These are phyloP conservation scores for Drosophila greeni DNA, from an alignment of 2,888 invertebrate species.

Conservation along the genomic window DNA sequence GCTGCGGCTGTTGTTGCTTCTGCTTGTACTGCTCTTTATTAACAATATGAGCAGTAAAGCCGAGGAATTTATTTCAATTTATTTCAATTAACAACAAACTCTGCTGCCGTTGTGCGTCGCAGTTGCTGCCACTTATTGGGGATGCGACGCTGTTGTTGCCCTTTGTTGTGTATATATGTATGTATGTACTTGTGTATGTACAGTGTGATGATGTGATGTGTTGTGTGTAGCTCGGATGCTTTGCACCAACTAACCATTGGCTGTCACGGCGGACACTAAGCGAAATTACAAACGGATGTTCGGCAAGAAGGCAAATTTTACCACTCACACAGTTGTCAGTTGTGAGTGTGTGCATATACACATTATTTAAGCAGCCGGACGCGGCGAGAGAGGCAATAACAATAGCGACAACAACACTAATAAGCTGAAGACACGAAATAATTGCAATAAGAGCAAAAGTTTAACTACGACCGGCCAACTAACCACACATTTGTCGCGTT, in stretches of 20 bases:
- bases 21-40: constrained; percentile 64
- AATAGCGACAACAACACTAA: constrained; percentile 28
- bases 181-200: neutral
- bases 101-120: constrained; percentile 31
- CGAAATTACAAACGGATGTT: constrained; percentile 66
- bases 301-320: constrained; percentile 57
- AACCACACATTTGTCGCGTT: neutral
- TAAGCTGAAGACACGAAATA: constrained; percentile 6
- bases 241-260: constrained; percentile 76
- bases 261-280: constrained; percentile 53
- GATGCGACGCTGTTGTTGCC: constrained; percentile 25
- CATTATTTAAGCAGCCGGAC: constrained; percentile 58
- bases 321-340: constrained; percentile 47
- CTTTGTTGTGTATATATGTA: neutral
- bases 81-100: constrained; percentile 77
- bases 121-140: constrained; percentile 55
- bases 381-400: constrained; percentile 50
- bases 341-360: constrained; percentile 31
- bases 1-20: constrained; percentile 15
- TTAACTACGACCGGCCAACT: constrained; percentile 1
- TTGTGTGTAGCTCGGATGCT: constrained; percentile 72
- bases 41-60: constrained; percentile 72
- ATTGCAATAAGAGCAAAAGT: neutral
- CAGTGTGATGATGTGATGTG: constrained; percentile 14
- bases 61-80: constrained; percentile 76